Base-by-base conservation (phyloP, 2,797 vertebrate genomes). In the Tadarida brasiliensis region DNA sequence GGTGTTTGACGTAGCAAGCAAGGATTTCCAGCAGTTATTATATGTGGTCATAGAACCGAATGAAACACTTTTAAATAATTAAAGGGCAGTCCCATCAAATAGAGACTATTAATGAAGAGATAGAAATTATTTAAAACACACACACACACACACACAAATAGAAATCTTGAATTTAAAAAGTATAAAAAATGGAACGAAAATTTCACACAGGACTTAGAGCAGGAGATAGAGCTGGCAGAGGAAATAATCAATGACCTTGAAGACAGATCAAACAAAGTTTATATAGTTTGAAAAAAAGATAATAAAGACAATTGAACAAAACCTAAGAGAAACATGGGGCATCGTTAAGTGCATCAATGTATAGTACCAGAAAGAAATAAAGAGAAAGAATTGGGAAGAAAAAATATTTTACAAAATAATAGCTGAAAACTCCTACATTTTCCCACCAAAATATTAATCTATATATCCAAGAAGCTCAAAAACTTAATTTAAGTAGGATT, bases 31-130 rank as follows among this genome's bases (percentile, higher is more conserved):
- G 16, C 57, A 73, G 16, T 30, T 82, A 49, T 67, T 84, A 9
- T 70, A 47, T 1, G 2, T 33, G 67, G 30, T 30, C 1, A 20
- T 5, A 11, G 33, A 54, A 94, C 73, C 49, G 15, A 54, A 71
- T 14, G 65, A 80, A 86, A 78, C 54, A 70, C 28, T 90, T 84
- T 94, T 22, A 78, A 85, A 70, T 44, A 89, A 57, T 74, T 83
- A 35, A 76, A 91, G 6, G 22, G 44, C 19, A 65, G 47, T n/a
- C 20, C 74, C 26, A 57, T 26, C 57, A 67, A 74, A 57, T n/a
- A 56, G 7, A 74, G 3, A 73, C 30, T 57, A 35, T 65, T 51
- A 57, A 81, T 26, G 70, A 90, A 90, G 54, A 57, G 5, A 70
- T 12, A 33, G 3, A 49, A 86, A 57, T 56, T 81, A 73, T 20